A percentile compares a stretch with the other conserved stretches of the same genome.
phyloP scores from a whole-genome alignment of 1,140 invertebrate species.

The Halictus rubicundus region DNA sequence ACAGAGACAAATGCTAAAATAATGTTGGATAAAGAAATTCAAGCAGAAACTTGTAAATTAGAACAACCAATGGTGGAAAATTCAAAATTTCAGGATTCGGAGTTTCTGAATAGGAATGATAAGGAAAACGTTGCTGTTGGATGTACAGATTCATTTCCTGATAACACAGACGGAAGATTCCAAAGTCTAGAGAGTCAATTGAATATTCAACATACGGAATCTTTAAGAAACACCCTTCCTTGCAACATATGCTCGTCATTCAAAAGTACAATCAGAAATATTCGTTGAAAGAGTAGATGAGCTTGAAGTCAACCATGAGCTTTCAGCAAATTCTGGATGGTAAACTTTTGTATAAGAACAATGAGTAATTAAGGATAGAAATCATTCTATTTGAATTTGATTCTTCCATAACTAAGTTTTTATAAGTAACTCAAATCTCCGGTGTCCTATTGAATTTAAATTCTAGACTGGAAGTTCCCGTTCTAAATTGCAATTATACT shows the following conservation, averaged over 20 bases:
- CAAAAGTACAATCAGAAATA: conserved; percentile 22
- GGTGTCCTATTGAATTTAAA: too few relatives aligned
- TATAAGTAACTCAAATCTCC: too few relatives aligned
- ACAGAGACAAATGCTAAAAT: neutral
- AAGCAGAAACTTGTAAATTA: neutral
- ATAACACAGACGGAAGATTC: conserved; percentile 34
- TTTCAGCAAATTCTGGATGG: conserved; percentile 65
- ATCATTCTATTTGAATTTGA: too few relatives aligned
- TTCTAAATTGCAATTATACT: too few relatives aligned
- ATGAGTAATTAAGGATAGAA: too few relatives aligned
- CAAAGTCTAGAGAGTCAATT: conserved; percentile 44
- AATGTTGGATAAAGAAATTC: conserved; percentile 10
- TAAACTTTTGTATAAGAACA: conserved; percentile 24
- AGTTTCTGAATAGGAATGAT: neutral
- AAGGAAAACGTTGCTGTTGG: conserved; percentile 30
- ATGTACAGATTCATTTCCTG: too few relatives aligned
- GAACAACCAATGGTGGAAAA: neutral
- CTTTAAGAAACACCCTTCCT: too few relatives aligned
- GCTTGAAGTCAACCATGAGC: conserved; percentile 60
- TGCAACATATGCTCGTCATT: neutral
- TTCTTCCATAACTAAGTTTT: too few relatives aligned
- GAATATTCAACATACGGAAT: neutral
- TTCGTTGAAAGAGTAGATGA: conserved; percentile 65
- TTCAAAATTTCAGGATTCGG: neutral
- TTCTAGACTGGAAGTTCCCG: too few relatives aligned